These are phyloP conservation scores for Crocodylus rhombifer DNA, from an alignment of 2,797 vertebrate genomes.

Conservation along the genomic window DNA sequence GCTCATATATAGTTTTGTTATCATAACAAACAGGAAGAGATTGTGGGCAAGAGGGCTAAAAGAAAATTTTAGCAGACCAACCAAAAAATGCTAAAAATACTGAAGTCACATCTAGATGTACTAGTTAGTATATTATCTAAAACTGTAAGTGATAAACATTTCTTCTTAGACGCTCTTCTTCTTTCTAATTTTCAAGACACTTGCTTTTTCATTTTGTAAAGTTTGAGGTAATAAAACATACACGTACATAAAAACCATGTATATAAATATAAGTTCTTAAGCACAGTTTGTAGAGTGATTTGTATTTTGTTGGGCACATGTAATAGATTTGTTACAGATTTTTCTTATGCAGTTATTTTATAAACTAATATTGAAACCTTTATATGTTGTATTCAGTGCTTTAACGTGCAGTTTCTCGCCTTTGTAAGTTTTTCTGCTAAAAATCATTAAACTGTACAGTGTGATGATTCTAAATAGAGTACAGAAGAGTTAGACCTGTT, in stretches of 20 bases:
- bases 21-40: not conserved
- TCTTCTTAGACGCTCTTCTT: not conserved
- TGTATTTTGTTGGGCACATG: not conserved
- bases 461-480: not conserved
- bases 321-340: not conserved
- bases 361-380: not conserved
- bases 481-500: not conserved
- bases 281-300: not conserved
- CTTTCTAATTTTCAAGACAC: not conserved
- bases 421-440: not conserved
- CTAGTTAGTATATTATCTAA: not conserved
- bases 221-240: not conserved
- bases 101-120: fast-evolving
- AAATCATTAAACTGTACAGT: not conserved
- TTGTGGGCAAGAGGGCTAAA: not conserved
- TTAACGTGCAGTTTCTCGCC: not conserved
- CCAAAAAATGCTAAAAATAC: not conserved
- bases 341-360: no score
- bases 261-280: not conserved
- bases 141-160: not conserved
- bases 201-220: not conserved
- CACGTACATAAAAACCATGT: no score
- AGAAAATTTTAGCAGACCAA: not conserved
- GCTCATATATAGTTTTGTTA: not conserved
- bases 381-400: not conserved